These are phyloP conservation scores for Gyps fulvus DNA, from an alignment of 2,113 vertebrate species.

Conservation along the genomic window DNA sequence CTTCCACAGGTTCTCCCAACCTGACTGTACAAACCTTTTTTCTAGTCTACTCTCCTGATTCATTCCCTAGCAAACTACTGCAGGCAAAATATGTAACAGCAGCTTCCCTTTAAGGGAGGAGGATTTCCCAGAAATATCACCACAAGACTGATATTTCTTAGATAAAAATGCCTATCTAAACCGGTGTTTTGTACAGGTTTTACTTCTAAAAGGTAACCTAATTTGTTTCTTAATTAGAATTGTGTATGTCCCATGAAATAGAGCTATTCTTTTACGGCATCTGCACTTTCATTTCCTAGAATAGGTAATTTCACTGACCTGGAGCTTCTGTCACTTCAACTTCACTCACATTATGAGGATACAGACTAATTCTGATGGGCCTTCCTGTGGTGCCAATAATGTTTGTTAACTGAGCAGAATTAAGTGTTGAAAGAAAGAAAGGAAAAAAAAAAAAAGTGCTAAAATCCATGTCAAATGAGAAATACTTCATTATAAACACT, in stretches of 20 bases:
- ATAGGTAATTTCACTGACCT: not conserved
- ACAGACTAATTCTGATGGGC: not conserved
- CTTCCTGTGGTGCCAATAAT: not conserved
- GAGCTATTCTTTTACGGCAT: not conserved
- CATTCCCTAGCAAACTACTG: not conserved
- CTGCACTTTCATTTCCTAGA: not conserved
- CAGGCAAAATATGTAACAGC: not conserved
- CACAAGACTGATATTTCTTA: not conserved
- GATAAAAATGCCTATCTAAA: not conserved
- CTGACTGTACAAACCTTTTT: not conserved
- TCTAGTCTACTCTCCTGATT: not conserved
- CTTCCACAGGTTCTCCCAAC: not conserved
- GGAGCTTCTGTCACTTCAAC: not conserved
- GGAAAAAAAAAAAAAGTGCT: not conserved
- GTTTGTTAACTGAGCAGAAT: not conserved
- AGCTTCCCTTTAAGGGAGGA: not conserved
- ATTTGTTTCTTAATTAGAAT: not conserved
- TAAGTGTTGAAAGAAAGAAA: not conserved
- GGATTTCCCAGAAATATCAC: not conserved
- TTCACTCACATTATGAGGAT: not conserved
- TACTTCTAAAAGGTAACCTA: not conserved
- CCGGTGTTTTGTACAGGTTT: not conserved
- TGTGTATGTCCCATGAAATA: not conserved
- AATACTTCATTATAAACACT: not conserved
- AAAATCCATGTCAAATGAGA: not conserved